Percentiles rank a stretch among this genome's conserved stretches.
Evolutionary conservation across 2,113 vertebrate species (phyloP).

Genomic region (Gasterosteus aculeatus): DNA sequence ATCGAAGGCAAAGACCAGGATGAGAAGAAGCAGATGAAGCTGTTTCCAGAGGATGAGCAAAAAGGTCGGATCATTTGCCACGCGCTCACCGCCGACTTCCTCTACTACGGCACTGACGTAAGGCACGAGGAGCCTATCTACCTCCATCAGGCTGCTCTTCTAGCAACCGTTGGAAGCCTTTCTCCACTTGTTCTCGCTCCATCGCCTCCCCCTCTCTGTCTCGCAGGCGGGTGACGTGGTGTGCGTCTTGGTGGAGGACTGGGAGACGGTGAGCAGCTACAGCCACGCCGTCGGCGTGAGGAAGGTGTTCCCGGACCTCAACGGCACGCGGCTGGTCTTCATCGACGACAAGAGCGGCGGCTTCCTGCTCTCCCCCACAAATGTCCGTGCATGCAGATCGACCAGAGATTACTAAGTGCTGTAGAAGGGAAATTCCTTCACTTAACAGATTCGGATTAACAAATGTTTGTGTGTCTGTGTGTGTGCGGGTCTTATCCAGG

Average conservation of each 20-base stretch:
- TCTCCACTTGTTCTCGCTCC: neutral
- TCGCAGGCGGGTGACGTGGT: slow-evolving; percentile 87
- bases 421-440: neutral
- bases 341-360: slow-evolving; percentile 95
- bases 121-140: slow-evolving; percentile 44
- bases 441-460: neutral
- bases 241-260: slow-evolving; percentile 94
- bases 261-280: slow-evolving; percentile 91
- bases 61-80: slow-evolving; percentile 91
- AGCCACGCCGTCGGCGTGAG: slow-evolving; percentile 89
- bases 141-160: neutral
- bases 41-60: slow-evolving; percentile 90
- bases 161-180: neutral
- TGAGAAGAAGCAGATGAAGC: slow-evolving; percentile 92
- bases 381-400: slow-evolving; percentile 51
- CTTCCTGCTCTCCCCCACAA: slow-evolving; percentile 92
- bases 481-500: slow-evolving; percentile 71
- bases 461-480: slow-evolving; percentile 23
- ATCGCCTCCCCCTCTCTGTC: neutral
- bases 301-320: slow-evolving; percentile 93
- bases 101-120: slow-evolving; percentile 97
- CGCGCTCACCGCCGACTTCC: slow-evolving; percentile 91
- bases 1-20: slow-evolving; percentile 88
- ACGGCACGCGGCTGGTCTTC: slow-evolving; percentile 89
- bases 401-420: neutral